Base-by-base conservation (phyloP, 2,888 invertebrate genomes). In the Lycia hirtaria region DNA sequence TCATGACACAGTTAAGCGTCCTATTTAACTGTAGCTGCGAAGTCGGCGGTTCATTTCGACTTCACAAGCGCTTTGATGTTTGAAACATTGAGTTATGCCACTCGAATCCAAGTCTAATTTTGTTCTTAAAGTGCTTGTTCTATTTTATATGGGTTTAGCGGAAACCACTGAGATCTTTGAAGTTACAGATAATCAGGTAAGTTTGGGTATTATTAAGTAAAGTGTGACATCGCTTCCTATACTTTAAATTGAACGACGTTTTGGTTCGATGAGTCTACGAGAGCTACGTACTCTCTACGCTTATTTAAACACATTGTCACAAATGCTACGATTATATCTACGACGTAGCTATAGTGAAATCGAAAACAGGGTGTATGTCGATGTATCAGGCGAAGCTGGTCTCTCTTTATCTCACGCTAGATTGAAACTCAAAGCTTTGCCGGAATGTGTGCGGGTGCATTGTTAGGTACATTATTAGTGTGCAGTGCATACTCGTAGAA, bases 1-100 rank as follows among this genome's bases (percentile, higher is more conserved):
- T 33, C 33, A 44, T 33, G 47, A 26, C 47, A 47, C 47, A 47
- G 47, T 47, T 47, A 22, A 47, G 33, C 26, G 47, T 35, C 33
- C 35, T 47, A 47, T 47, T 47, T 47, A 35, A 26, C 47, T 47
- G 7, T 26, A 35, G 15, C 35, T 35, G 35, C 35, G 12, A 45
- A 47, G 47, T 47, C 47, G 35, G 33, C 10, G 22, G 45, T 45
- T 45, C 14, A 35, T 47, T 47, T 24, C n/a, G 17, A 47, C 35
- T 35, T 47, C 35, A 33, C 15, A 35, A 45, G 15, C 24, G 26
- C 47, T 47, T 47, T 47, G 47, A 47, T 26, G 24, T 47, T 33
- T 24, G 20, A 32, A 45, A 45, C 45, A 45, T 33, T 32, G 44
- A 45, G 32, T 20, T 32, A 26, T 47, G 22, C 17, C 26, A 26